These are phyloP conservation scores for mouse (Mus musculus) DNA, from an alignment of 2,113 vertebrate species.

Conservation along the genomic window GRCm39 chr8:9108001-9108500, in stretches of 20 bases:
- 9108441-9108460: slow-evolving; percentile 68
- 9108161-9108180: too few relatives aligned
- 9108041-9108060: too few relatives aligned
- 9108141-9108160: too few relatives aligned
- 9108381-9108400: not conserved
- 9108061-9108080: too few relatives aligned
- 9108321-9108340: not conserved
- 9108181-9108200: too few relatives aligned
- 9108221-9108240: too few relatives aligned
- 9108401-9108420: not conserved
- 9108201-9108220: too few relatives aligned
- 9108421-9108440: not conserved
- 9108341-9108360: not conserved
- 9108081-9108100: too few relatives aligned
- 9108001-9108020: too few relatives aligned
- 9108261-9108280: not conserved
- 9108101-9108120: too few relatives aligned
- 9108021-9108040: too few relatives aligned
- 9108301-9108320: slow-evolving; percentile 38
- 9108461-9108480: slow-evolving; percentile 62
- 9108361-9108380: not conserved
- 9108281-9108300: slow-evolving; percentile 62
- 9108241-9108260: not conserved
- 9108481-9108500: slow-evolving; percentile 70
- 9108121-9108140: too few relatives aligned